Evolutionary conservation across 1,140 invertebrate species (phyloP), one percentile per base, ranked within the genome.

Genomic region (Drosophila prosaltans): DNA sequence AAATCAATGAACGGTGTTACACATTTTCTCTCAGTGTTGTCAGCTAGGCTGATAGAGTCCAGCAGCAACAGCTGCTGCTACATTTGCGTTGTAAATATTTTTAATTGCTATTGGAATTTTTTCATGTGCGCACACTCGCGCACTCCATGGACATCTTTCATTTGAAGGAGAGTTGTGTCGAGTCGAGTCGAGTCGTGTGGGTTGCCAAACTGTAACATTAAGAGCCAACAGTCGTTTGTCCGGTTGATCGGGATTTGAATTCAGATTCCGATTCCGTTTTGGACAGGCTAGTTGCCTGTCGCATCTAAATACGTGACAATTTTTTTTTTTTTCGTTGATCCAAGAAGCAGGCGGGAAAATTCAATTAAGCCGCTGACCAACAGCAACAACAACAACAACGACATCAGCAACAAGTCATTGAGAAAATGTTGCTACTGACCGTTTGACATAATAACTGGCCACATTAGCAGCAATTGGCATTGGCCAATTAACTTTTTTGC

Each of bases 41-140:
- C 7, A 51, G 21, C 45, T 24, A 10, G 21, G 8, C 45, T 36
- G 28, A 36, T 51, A 26, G 21, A 51, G 45, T 51, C 45, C 45
- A 36, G 65, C 68, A 73, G 75, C 76, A 57, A 73, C 65, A 77
- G 78, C 68, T 69, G 70, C 72, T 60, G 77, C 65, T 80, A 74
- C 74, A 89, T 89, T 89, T 89, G 84, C 84, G 80, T 89, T 89
- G 84, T 82, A 89, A 89, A 89, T 89, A 89, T 89, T 89, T 89
- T 89, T 89, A 89, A 89, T 89, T 89, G 84, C 84, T 81, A 81
- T 81, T 79, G 84, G 84, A 84, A 89, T 84, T 74, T 83, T 75
- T 78, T 65, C 78, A 74, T 84, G 78, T 71, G 85, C 84, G 69
- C 84, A 59, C 28, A 7, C 3, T 36, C 32, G 3, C 32, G 32